phyloP scores from a whole-genome alignment of 1,140 invertebrate genomes.

The Polyergus mexicanus region DNA sequence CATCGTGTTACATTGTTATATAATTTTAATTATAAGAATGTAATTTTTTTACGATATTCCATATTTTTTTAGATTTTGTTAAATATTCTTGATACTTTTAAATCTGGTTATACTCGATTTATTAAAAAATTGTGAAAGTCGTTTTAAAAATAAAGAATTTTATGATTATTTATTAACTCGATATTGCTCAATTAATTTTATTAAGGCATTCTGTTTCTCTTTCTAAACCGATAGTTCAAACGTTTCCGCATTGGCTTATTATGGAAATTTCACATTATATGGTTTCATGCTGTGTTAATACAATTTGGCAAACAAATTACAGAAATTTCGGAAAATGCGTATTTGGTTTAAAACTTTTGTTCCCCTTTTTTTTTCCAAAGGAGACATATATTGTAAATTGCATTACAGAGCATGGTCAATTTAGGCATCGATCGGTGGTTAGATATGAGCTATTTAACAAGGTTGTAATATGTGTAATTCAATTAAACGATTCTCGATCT shows the following conservation, averaged over 20 bases:
- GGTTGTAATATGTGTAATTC: slow-evolving; percentile 29
- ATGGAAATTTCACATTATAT: background rate
- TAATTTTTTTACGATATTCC: background rate
- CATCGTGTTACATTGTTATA: background rate
- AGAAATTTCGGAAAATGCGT: background rate
- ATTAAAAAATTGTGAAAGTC: background rate
- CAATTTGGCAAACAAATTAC: background rate
- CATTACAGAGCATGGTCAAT: slow-evolving; percentile 8
- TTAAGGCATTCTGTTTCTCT: background rate
- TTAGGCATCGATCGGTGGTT: background rate
- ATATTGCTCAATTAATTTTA: background rate
- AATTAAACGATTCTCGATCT: slow-evolving; percentile 33
- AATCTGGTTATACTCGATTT: background rate
- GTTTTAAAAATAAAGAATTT: background rate
- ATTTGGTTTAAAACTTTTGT: slow-evolving; percentile 25
- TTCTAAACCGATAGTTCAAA: background rate
- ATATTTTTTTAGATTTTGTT: slow-evolving; percentile 5
- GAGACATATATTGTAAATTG: background rate
- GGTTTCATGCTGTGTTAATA: background rate
- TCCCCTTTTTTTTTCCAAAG: background rate
- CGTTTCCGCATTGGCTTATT: background rate
- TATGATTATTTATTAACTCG: background rate
- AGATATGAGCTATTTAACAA: background rate
- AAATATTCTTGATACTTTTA: background rate
- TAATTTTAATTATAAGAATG: no score